Evolutionary conservation across 1,140 invertebrate genomes (phyloP), one percentile per base, ranked within the genome.

Genomic region (Gryon sp.): DNA sequence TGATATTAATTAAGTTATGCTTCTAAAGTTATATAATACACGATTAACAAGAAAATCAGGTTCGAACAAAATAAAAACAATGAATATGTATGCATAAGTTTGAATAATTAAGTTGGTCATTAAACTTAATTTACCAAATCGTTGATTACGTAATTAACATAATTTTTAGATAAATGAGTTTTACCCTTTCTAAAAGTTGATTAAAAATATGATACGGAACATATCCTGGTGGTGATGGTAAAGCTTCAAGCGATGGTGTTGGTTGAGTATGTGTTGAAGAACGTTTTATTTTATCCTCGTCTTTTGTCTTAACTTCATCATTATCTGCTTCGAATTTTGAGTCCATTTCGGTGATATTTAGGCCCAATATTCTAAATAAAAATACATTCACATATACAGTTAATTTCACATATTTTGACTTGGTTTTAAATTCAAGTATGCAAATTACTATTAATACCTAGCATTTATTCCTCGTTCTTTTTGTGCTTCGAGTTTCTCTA

Each of bases 181-280:
- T 82, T 78, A 89, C 88, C 81, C 83, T 86, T 65, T 89, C 84
- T 52, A 88, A 63, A 26, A 89, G 72, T 79, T 88, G 83, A 76
- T 70, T 85, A 57, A 85, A 89, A 60, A 88, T 72, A 38, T 83
- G 79, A 78, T 87, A 89, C 15, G 87, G 86, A 57, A 89, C 87
- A 75, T 82, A 88, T 59, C 80, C 80, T 52, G 83, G 78, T 43
- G 79, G 74, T 40, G 80, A 66, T 30, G 80, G 55, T 28, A 77
- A 50, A 30, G 30, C 28, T 18, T 78, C 69, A 19, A 82, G 72
- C 36, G 60, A 72, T 40, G 45, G 32, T 24, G 26, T 63, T 26
- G 63, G 79, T 26, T 83, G 72, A 4, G 45, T 12, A 5, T 79
- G 60, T 9, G 69, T 38, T 16, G 48, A 50, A 8, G 60, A 30